Percentiles rank a stretch among this genome's conserved stretches.
These are phyloP conservation scores for Isoperla grammatica DNA, from an alignment of 2,888 invertebrate genomes.

Conservation along the genomic window DNA sequence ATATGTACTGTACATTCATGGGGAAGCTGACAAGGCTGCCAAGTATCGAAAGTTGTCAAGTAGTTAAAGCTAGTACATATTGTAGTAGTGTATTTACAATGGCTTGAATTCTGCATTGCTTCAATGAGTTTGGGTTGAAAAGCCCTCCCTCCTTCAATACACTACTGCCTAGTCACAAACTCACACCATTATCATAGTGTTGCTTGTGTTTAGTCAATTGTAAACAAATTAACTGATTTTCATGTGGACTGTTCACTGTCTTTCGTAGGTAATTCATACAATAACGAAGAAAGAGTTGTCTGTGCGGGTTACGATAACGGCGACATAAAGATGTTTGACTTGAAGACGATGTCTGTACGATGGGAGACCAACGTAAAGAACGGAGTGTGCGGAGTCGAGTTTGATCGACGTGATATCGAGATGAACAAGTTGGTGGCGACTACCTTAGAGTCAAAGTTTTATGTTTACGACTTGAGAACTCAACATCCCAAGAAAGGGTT, in stretches of 20 bases:
- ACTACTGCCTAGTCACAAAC: too few relatives aligned
- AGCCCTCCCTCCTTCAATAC: too few relatives aligned
- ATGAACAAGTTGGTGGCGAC: slow-evolving; percentile 94
- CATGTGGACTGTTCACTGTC: too few relatives aligned
- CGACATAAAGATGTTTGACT: slow-evolving; percentile 89
- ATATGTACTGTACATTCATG: too few relatives aligned
- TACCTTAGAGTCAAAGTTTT: slow-evolving; percentile 84
- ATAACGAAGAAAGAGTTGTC: slow-evolving; percentile 54
- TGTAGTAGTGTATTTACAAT: too few relatives aligned
- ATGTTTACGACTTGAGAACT: slow-evolving; percentile 83
- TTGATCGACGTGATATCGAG: slow-evolving; percentile 86
- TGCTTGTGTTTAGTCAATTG: slow-evolving; percentile 1
- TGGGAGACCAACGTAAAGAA: slow-evolving; percentile 93
- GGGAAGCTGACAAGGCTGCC: too few relatives aligned
- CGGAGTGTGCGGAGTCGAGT: slow-evolving; percentile 83
- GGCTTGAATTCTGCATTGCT: too few relatives aligned
- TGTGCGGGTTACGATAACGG: slow-evolving; percentile 96
- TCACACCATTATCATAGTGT: too few relatives aligned
- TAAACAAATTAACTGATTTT: not conserved
- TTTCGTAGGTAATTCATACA: slow-evolving; percentile 7
- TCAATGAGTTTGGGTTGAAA: too few relatives aligned
- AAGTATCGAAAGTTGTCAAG: too few relatives aligned
- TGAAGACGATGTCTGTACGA: slow-evolving; percentile 71
- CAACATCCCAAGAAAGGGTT: slow-evolving; percentile 85
- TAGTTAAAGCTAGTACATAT: too few relatives aligned